Evolutionary conservation across 2,113 vertebrate species (phyloP).

Genomic region (Bos javanicus): DNA sequence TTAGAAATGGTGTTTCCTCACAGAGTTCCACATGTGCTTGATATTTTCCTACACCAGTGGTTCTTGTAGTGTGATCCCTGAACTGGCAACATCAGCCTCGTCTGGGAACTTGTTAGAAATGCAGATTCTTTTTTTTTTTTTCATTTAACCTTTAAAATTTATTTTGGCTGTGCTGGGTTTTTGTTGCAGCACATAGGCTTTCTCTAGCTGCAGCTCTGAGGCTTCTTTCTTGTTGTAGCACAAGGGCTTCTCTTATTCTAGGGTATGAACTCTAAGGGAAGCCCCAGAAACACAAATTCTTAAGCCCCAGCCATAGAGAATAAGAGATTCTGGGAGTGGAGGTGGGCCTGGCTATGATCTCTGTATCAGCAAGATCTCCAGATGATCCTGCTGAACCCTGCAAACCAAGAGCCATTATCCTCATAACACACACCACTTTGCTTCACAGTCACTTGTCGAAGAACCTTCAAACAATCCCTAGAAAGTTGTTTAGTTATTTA

Average conservation of each 20-base stretch:
- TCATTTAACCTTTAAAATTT: not conserved
- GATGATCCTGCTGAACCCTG: rapidly evolving
- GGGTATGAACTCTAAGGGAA: not conserved
- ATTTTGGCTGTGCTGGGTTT: not conserved
- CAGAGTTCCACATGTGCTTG: not conserved
- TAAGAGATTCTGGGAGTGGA: not conserved
- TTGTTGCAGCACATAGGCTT: not conserved
- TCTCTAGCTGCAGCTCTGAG: not conserved
- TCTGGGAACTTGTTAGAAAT: not conserved
- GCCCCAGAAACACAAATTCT: not conserved
- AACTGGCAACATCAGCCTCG: not conserved
- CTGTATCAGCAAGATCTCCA: not conserved
- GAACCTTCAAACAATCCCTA: not conserved
- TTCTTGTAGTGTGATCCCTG: not conserved
- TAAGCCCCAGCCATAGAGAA: not conserved
- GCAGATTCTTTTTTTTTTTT: not conserved
- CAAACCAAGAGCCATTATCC: not conserved
- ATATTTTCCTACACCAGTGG: not conserved
- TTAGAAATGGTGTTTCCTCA: not conserved
- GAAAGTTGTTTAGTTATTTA: not conserved
- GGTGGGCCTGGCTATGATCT: not conserved
- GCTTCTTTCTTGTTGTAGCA: not conserved
- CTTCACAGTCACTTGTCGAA: not conserved
- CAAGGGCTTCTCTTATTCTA: not conserved
- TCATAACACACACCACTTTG: not conserved